Conservation (phyloP, 1,140 invertebrate species). For the Pseudoatta argentina region DNA sequence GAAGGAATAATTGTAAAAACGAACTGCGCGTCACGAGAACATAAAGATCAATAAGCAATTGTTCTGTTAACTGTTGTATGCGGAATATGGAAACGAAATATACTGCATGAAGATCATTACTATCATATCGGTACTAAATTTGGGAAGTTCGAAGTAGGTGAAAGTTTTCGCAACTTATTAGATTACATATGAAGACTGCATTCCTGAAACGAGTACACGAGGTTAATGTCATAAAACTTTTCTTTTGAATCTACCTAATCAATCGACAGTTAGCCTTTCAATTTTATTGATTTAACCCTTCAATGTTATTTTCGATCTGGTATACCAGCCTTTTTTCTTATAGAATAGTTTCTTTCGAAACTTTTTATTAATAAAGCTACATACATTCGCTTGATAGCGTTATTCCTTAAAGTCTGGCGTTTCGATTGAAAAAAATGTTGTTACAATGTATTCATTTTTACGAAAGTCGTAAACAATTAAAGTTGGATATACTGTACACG, state of each 20-base stretch:
- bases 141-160: slow-evolving; percentile 64
- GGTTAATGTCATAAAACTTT: slow-evolving; percentile 39
- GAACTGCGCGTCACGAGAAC: neutral
- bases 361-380: too few relatives aligned
- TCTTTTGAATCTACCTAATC: neutral
- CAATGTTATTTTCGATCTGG: too few relatives aligned
- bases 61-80: neutral
- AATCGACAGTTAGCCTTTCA: neutral
- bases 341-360: too few relatives aligned
- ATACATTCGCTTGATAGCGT: too few relatives aligned
- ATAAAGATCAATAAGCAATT: slow-evolving; percentile 26
- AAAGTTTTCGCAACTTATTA: slow-evolving; percentile 71
- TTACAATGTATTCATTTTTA: too few relatives aligned
- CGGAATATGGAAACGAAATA: slow-evolving; percentile 18
- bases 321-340: too few relatives aligned
- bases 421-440: too few relatives aligned
- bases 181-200: slow-evolving; percentile 61
- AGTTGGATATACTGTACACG: too few relatives aligned
- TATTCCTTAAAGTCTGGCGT: too few relatives aligned
- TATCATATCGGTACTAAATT: slow-evolving; percentile 20
- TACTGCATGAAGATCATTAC: slow-evolving; percentile 11
- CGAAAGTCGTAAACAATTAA: too few relatives aligned
- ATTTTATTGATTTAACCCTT: slow-evolving; percentile 10
- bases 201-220: slow-evolving; percentile 24
- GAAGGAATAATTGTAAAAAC: neutral